Percentiles rank a stretch among this genome's conserved stretches.
Conservation (phyloP, 1,140 invertebrate species). For the Pseudomyrmex pallidus region DNA sequence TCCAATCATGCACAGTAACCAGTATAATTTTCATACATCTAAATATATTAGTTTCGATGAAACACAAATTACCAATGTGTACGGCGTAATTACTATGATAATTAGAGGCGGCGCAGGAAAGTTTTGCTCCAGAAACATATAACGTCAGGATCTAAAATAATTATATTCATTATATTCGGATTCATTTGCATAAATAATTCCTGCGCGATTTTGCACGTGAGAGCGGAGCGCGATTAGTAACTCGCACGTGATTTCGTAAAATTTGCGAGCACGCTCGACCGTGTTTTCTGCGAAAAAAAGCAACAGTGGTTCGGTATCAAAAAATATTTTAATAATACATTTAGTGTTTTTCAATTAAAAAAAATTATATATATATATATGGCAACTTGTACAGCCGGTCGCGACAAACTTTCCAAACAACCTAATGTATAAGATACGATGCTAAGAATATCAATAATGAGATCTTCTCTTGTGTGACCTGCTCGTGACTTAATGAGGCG, state of each 20-base stretch:
- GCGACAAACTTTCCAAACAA: too few relatives aligned
- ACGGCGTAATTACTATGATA: slow-evolving; percentile 32
- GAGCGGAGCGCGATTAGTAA: slow-evolving; percentile 46
- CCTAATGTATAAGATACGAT: too few relatives aligned
- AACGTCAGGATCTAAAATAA: slow-evolving; percentile 40
- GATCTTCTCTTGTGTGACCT: too few relatives aligned
- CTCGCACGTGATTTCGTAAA: slow-evolving; percentile 51
- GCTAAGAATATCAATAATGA: too few relatives aligned
- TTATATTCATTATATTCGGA: slow-evolving; percentile 1
- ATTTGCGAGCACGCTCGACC: slow-evolving; percentile 15
- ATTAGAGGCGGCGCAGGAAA: slow-evolving; percentile 56
- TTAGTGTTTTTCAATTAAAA: neutral
- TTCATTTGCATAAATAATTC: slow-evolving; percentile 57
- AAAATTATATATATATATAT: slow-evolving; percentile 4
- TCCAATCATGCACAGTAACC: slow-evolving; percentile 30
- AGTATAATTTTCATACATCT: slow-evolving; percentile 54
- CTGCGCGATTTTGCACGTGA: slow-evolving; percentile 36
- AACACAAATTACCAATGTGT: slow-evolving; percentile 7
- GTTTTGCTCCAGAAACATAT: slow-evolving; percentile 40
- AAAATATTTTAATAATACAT: slow-evolving; percentile 6
- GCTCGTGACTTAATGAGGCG: slow-evolving; percentile 17
- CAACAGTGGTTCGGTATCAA: neutral
- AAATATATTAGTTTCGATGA: slow-evolving; percentile 7
- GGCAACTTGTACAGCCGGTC: neutral
- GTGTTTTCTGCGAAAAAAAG: slow-evolving; percentile 23